Base-by-base conservation (phyloP, 2,797 vertebrate genomes). In the Channallabes apus region DNA sequence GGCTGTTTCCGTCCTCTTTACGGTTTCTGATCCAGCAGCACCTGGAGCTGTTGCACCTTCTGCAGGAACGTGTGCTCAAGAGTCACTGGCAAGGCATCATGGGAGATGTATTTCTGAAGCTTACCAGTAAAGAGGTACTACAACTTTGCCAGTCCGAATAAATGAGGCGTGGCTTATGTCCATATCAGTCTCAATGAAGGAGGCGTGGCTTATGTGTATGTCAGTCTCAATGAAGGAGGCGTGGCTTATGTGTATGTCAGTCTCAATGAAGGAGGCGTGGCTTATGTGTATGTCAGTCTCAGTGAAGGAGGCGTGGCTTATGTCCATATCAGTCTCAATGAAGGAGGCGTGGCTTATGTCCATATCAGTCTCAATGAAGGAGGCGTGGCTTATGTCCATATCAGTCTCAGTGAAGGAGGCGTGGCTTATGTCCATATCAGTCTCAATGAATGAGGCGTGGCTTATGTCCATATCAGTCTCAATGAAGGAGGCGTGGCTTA, bases 11-110 rank as follows among this genome's bases (percentile, higher is more conserved):
- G 86, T 97, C 96, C 89, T 97, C 96, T n/a, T 90, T 99, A 90
- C 93, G 98, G 78, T 98, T 98, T 91, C 94, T 99, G 88, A 97
- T 97, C 90, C 98, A 99, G 95, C 97, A 99, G 92, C 98, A 99
- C 1, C 93, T 98, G 6, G 97, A 99, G 90, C 95, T 99, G 75
- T 96, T 99, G 72, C 97, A 98, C 0, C 95, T 96, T 20, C 95
- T 99, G 11, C 98, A 99, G 91, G 97, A 99, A 64, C 94, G 98
- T 62, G 96, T 99, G 85, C 92, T 99, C 59, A 97, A 96, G 91
- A 96, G 96, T 94, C 97, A 98, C 89, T 96, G 97, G 92, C 97
- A 98, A 94, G 96, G 97, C 91, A 97, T 99, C 90, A 95, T 99
- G 91, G 98, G 98, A 91, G 98, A 99, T 90, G 95, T 99, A 89